Base-by-base conservation (phyloP, 2,888 invertebrate species). In the Epinotia bilunana region DNA sequence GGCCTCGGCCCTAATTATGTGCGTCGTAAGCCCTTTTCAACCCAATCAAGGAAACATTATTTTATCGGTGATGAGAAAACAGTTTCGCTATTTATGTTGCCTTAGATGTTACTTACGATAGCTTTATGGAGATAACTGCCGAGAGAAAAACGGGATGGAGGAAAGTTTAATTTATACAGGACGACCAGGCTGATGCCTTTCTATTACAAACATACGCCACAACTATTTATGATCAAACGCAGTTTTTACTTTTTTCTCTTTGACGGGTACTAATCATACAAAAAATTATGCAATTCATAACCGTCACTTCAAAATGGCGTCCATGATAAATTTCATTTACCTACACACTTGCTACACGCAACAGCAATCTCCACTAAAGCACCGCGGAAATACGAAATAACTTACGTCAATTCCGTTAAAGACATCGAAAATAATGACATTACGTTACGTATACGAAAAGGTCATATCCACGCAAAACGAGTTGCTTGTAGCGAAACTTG, bases 401-500 rank as follows among this genome's bases (percentile, higher is more conserved):
- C 43, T 67, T 72, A 68, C 43, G 72, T 46, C 75, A 62, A 75
- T 62, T 65, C 60, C 64, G 23, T 60, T 75, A 75, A 75, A 71
- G 55, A 75, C 61, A 43, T 55, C 43, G 53, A 72, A 75, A 63
- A 75, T 75, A 57, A 75, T 75, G 75, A 67, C 75, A 75, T 75
- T 72, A 72, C 57, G 49, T 76, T 72, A 67, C 72, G 72, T 72
- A 55, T 69, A 58, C 64, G 55, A 72, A 70, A 77, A 84, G 85
- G 84, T 84, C 89, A 81, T 81, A 87, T 89, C 90, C 87, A 88
- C 81, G 78, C 79, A 74, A 80, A 80, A 87, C 84, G 84, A 82
- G 83, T 84, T 73, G 84, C 80, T 86, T 87, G 88, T 86, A 85
- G 87, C 84, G 84, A 84, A 86, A 83, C 85, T 85, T 86, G 86